Evolutionary conservation across 1,140 invertebrate genomes (phyloP).

Genomic region (Psilanteris sp.): DNA sequence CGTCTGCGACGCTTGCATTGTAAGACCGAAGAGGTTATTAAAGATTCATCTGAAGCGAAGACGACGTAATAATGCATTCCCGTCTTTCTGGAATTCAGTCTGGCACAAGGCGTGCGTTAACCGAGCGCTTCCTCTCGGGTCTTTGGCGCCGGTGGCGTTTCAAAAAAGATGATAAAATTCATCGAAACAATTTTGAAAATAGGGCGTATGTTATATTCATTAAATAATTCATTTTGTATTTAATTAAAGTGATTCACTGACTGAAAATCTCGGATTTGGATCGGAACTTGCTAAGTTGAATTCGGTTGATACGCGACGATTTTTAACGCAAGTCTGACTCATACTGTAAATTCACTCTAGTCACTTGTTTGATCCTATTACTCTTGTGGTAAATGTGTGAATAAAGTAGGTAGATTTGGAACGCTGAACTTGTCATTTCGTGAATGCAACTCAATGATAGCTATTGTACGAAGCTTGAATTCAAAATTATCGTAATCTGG

Average conservation of each 20-base stretch:
- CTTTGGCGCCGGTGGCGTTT: conserved; percentile 48
- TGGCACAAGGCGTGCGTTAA: conserved; percentile 42
- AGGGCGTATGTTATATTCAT: conserved; percentile 10
- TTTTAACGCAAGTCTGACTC: conserved; percentile 26
- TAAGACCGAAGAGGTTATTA: conserved; percentile 51
- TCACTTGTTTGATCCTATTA: conserved; percentile 42
- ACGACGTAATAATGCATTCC: conserved; percentile 61
- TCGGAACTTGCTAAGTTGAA: conserved; percentile 11
- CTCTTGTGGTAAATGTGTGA: conserved; percentile 27
- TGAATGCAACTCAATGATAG: conserved; percentile 36
- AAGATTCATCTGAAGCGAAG: conserved; percentile 59
- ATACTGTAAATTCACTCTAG: conserved; percentile 41
- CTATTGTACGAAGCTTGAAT: conserved; percentile 31
- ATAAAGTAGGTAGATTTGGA: conserved; percentile 42
- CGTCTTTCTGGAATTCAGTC: conserved; percentile 60
- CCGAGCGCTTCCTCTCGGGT: conserved; percentile 37
- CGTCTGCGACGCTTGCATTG: conserved; percentile 53
- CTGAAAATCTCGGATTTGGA: background rate
- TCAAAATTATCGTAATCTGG: conserved; percentile 9
- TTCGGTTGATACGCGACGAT: conserved; percentile 24
- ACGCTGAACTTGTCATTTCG: conserved; percentile 40
- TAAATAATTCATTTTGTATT: background rate
- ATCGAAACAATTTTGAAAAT: conserved; percentile 5
- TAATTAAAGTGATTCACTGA: background rate
- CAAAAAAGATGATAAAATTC: conserved; percentile 26